Base-by-base conservation (phyloP, 1,140 invertebrate species). In the Anastatus disparis region DNA sequence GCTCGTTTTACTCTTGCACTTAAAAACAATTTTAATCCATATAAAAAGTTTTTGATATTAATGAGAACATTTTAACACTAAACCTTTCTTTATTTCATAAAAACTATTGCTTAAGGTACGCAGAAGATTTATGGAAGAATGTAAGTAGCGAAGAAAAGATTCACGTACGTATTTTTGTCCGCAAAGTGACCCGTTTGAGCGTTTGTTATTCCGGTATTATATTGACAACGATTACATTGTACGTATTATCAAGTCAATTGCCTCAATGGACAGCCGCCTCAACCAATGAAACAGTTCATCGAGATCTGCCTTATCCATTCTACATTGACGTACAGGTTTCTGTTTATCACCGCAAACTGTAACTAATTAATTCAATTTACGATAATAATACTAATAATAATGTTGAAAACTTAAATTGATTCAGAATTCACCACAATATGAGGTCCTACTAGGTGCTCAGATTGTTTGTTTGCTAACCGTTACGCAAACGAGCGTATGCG, bases 401-500 rank as follows among this genome's bases (percentile, higher is more conserved):
- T n/a, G n/a, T n/a, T n/a, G n/a, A n/a, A n/a, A n/a, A n/a, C n/a
- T n/a, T n/a, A n/a, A n/a, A n/a, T n/a, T n/a, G n/a, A n/a, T 2
- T 15, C 52, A 63, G 29, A 50, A n/a, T 22, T 53, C 48, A 3
- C 62, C 62, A 2, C 20, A 17, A 0, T 65, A 65, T 48, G 62
- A 65, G 50, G 26, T 65, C 20, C 31, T 65, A 3, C 24, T 65
- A 15, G 62, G 31, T 6, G 35, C 31, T 0, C 62, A 65, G 22
- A 42, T 65, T 7, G 48, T 53, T 1, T 65, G 62, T 20, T 35
- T 65, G 20, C 50, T 65, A 13, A 65, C 62, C 6, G 62, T 65
- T 1, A 65, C 62, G 4, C 62, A 65, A n/a, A 65, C 62, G 20
- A 65, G 62, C 50, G 50, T 65, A 3, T 65, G 62, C 62, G 62